Percentiles rank a stretch among this genome's conserved stretches.
Evolutionary conservation across 30 jellyfish, hydroid and myxozoan species (phyloP).

Genomic region (Mastigias papua): DNA sequence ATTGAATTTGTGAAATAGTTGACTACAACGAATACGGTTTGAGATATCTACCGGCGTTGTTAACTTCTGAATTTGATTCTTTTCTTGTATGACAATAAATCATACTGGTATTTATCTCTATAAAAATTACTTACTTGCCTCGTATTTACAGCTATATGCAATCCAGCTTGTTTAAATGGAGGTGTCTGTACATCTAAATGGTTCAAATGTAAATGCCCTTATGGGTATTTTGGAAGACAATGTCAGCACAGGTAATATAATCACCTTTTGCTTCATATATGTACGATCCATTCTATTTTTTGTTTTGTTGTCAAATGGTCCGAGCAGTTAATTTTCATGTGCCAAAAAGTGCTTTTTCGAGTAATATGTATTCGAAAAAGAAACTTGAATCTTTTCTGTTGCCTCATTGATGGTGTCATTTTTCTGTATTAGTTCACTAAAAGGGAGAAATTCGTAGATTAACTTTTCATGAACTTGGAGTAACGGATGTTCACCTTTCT

Average conservation of each 20-base stretch:
- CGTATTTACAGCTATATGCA: slow-evolving; percentile 58
- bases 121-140: not conserved
- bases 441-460: too few relatives aligned
- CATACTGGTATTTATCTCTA: not conserved
- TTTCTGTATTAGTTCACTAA: too few relatives aligned
- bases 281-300: not conserved
- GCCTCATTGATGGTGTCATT: too few relatives aligned
- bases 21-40: not conserved
- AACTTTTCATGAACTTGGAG: too few relatives aligned
- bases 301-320: not conserved
- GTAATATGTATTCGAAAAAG: too few relatives aligned
- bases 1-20: too few relatives aligned
- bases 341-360: too few relatives aligned
- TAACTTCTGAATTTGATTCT: not conserved
- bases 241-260: slow-evolving; percentile 57
- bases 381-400: too few relatives aligned
- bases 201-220: slow-evolving; percentile 68
- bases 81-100: not conserved
- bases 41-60: not conserved
- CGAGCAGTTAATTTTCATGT: too few relatives aligned
- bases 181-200: slow-evolving; percentile 66
- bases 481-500: too few relatives aligned
- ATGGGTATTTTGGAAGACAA: slow-evolving; percentile 43
- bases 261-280: not conserved
- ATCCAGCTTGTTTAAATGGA: slow-evolving; percentile 68